Base-by-base conservation (phyloP, 2,797 vertebrate species). In the Chaetodon trifasciatus region DNA sequence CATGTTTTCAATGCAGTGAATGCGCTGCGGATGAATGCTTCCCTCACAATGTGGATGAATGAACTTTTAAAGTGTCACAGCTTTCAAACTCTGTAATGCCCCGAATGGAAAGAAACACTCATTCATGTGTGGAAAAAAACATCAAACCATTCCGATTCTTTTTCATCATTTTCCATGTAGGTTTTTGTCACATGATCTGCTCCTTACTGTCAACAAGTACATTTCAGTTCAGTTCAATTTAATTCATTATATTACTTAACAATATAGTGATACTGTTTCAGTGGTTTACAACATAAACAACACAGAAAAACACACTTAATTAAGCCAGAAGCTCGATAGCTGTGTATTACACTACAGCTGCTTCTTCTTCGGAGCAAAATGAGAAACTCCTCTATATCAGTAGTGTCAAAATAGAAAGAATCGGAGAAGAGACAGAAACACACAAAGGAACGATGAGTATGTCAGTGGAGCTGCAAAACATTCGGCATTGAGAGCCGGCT, bases 251-350 rank as follows among this genome's bases (percentile, higher is more conserved):
- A 70, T 65, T 21, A 78, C 15, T 10, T 23, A 9, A 5, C 5
- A 6, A 5, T 6, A 12, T 69, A 8, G 28, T 28, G 35, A 46
- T 7, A 19, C 46, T 47, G 16, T 57, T 35, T 57, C 16, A 35
- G 10, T 39, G 35, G 28, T 63, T 76, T 67, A 40, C 17, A 57
- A n/a, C 2, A 67, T 66, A 16, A 64, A 74, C 37, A 57, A 61
- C n/a, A 50, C 15, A 42, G 19, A 60, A 39, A 53, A 13, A 65
- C 13, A 63, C 10, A 67, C 32, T 66, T 62, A 1, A 70, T 64
- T 42, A 35, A 55, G 23, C 52, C 46, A 24, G 19, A 75, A 55
- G 70, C 19, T 62, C 55, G 39, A 67, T 66, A 63, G 17, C 37
- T 62, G 10, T 10, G 3, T 67, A 13, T 28, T 40, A 17, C 35